Percentiles rank a stretch among this genome's conserved stretches.
These are phyloP conservation scores for Leistus spinibarbis DNA, from an alignment of 2,888 invertebrate species.

Conservation along the genomic window DNA sequence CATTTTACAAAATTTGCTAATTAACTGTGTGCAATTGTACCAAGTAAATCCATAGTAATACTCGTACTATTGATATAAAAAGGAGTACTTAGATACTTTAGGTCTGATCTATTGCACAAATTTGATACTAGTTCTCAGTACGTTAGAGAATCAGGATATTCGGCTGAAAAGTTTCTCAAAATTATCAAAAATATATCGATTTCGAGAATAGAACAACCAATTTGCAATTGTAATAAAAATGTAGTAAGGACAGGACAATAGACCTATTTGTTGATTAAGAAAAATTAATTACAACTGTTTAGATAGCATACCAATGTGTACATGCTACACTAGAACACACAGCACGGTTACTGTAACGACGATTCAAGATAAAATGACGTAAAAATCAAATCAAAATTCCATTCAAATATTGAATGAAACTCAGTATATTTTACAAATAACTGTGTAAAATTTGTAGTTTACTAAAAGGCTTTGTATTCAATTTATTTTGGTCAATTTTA, in stretches of 20 bases:
- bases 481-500: not conserved
- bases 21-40: too few species aligned
- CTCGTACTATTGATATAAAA: too few species aligned
- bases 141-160: not conserved
- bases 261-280: not conserved
- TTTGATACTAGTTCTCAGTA: not conserved
- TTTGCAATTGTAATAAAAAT: not conserved
- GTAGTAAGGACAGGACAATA: not conserved
- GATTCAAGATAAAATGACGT: not conserved
- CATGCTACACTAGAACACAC: too few species aligned
- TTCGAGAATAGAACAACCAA: not conserved
- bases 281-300: not conserved
- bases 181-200: not conserved
- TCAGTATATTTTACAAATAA: not conserved
- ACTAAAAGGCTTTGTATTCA: not conserved
- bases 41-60: too few species aligned
- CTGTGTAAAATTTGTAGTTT: not conserved
- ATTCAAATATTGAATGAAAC: not conserved
- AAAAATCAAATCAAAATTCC: not conserved
- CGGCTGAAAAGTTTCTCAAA: not conserved
- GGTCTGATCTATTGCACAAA: too few species aligned
- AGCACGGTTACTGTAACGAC: not conserved
- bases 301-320: too few species aligned
- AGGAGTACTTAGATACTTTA: too few species aligned
- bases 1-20: too few species aligned